Evolutionary conservation across 2,113 vertebrate species (phyloP).

Genomic region (Paradisaea rubra): DNA sequence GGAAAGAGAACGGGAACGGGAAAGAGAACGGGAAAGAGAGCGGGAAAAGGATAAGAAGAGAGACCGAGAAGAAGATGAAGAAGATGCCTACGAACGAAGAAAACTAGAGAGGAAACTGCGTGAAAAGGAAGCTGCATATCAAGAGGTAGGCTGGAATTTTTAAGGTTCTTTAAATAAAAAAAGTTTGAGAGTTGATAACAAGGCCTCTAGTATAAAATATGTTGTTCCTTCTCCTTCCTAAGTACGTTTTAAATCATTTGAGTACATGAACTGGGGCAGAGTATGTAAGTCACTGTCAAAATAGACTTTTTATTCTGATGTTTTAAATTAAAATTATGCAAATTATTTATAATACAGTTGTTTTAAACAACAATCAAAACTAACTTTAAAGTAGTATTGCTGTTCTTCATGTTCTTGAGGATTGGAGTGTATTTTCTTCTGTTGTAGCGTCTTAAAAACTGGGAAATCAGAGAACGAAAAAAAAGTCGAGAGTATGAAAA

Average conservation of each 20-base stretch:
- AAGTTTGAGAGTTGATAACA: neutral
- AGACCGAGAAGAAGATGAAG: constrained; percentile 92
- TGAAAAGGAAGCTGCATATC: constrained; percentile 97
- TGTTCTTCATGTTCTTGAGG: neutral
- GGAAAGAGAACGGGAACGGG: constrained; percentile 79
- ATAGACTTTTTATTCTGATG: neutral
- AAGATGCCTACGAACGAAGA: constrained; percentile 91
- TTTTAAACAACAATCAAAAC: neutral
- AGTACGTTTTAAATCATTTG: neutral
- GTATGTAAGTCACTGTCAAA: neutral
- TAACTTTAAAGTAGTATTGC: neutral
- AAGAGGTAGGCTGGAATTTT: constrained; percentile 78
- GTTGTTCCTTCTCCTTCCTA: neutral
- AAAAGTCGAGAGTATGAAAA: constrained; percentile 95
- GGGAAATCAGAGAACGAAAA: constrained; percentile 97
- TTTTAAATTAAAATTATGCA: neutral
- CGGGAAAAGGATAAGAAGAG: constrained; percentile 93
- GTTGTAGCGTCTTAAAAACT: constrained; percentile 92
- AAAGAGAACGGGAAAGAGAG: constrained; percentile 85
- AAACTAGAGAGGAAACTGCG: constrained; percentile 93
- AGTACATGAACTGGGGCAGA: neutral
- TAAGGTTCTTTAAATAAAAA: neutral
- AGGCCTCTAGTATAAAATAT: neutral
- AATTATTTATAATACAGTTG: neutral
- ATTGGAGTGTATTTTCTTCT: neutral